Base-by-base conservation (phyloP, 2,888 invertebrate species). In the Agrotis puta region DNA sequence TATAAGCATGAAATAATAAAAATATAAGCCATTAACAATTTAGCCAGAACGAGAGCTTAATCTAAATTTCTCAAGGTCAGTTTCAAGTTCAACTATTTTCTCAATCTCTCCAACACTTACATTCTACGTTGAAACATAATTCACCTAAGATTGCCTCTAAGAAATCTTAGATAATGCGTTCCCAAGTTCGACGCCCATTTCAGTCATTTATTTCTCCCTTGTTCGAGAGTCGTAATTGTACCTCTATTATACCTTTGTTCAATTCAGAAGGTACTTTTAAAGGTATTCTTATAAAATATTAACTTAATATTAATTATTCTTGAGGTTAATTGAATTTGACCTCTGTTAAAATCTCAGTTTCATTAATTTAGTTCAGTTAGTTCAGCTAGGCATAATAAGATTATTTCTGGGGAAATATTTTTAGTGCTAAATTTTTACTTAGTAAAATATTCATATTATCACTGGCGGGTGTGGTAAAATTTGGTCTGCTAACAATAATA, bases 141-240 rank as follows among this genome's bases (percentile, higher is more conserved):
- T 85, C 85, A 83, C 85, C 79, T 76, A 81, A 88, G 88, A 89
- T 88, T 89, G 89, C 89, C 86, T 87, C 86, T 78, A 87, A 91
- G 91, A 89, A 92, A 90, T 92, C 89, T 89, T 79, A 89, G 90
- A 91, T 91, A 92, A 91, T 89, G 84, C 87, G 86, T 88, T 88
- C 80, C 87, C 82, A 79, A 76, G 87, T 86, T 85, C 82, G 84
- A 78, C 78, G 73, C 84, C 70, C 79, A 72, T 84, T 83, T 74
- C 79, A 82, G 78, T 84, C 89, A 87, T 88, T 88, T 87, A 88
- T 91, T 88, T 86, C 82, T 77, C 77, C 84, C 81, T 78, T 85
- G 84, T 88, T 79, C 73, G 22, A 54, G 56, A 20, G 14, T 58
- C 69, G 71, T 83, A 76, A 83, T 80, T 84, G 65, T 74, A 74